Evolutionary conservation across 2,797 vertebrate genomes (phyloP).

Genomic region (Lemur catta): DNA sequence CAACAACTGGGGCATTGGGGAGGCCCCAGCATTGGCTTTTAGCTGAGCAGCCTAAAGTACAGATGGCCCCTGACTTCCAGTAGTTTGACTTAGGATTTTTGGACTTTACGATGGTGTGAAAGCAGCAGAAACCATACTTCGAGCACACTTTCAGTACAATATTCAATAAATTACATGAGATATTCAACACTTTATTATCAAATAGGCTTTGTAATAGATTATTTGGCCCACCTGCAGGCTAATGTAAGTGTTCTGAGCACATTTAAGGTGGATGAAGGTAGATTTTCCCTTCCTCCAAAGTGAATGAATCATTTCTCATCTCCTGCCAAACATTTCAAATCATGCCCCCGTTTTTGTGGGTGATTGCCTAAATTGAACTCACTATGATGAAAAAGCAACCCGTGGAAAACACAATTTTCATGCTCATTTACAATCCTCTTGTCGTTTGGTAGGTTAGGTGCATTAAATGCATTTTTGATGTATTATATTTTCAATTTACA

Average conservation of each 20-base stretch:
- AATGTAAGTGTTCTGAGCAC: background rate
- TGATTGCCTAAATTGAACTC: background rate
- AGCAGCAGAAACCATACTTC: background rate
- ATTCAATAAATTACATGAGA: background rate
- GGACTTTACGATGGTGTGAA: background rate
- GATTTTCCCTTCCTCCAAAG: background rate
- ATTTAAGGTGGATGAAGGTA: background rate
- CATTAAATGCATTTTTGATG: background rate
- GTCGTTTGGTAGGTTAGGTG: background rate
- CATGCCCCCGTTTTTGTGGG: background rate
- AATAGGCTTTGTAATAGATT: background rate
- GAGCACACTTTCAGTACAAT: background rate
- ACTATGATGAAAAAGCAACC: background rate
- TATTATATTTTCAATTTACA: background rate
- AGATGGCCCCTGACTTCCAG: background rate
- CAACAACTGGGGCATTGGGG: background rate
- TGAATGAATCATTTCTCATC: slow-evolving; percentile 67
- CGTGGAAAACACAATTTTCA: slow-evolving; percentile 1
- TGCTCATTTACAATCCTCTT: background rate
- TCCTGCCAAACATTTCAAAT: slow-evolving; percentile 51
- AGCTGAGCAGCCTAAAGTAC: background rate
- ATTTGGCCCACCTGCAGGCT: background rate
- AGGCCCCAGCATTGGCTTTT: background rate
- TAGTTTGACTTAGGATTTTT: background rate
- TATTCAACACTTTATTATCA: background rate